Base-by-base conservation (phyloP, 2,113 vertebrate genomes). In the Psilopsiagon aurifrons region DNA sequence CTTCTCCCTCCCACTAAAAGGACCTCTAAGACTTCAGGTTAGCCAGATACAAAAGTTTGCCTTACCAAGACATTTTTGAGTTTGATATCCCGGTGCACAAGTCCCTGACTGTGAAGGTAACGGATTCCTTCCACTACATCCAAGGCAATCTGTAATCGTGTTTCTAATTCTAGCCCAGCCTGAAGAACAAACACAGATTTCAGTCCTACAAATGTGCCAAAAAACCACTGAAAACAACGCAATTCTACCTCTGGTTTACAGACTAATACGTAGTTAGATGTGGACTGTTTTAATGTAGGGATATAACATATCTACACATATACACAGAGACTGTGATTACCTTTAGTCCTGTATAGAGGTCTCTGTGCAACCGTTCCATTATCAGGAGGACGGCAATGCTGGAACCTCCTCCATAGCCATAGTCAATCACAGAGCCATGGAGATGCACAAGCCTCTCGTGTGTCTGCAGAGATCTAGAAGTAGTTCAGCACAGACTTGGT, bases 61-160 rank as follows among this genome's bases (percentile, higher is more conserved):
- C 99, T 98, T 78, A 99, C 99, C 98, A 99, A 98, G 80, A 99
- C 99, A 24, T 99, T 99, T 97, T 99, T 99, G 17, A 99, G 98
- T 91, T 99, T 99, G 94, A 99, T 99, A 80, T 99, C 99, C 94
- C 99, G 96, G 97, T 99, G 99, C 67, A 99, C 97, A 16, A 99
- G 99, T 11, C 99, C 99, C 96, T 99, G 99, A 88, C 99, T 97
- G 90, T 99, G 99, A 95, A 99, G 98, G 96, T 99, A 99, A 33
- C 99, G 99, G 85, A 99, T 98, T 59, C 99, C 99, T 85, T 99
- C 99, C 83, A 99, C 99, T 44, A 99, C 99, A 43, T 99, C 99
- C 93, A 99, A 94, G 7, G 99, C 99, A 27, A 99, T 99, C 98
- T 98, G 99, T 73, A 99, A 95, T 47, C 99, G 98, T 66, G 99